Percentiles rank a stretch among this genome's conserved stretches.
Conservation (phyloP, 2,888 invertebrate species). For the Microchrysa polita region DNA sequence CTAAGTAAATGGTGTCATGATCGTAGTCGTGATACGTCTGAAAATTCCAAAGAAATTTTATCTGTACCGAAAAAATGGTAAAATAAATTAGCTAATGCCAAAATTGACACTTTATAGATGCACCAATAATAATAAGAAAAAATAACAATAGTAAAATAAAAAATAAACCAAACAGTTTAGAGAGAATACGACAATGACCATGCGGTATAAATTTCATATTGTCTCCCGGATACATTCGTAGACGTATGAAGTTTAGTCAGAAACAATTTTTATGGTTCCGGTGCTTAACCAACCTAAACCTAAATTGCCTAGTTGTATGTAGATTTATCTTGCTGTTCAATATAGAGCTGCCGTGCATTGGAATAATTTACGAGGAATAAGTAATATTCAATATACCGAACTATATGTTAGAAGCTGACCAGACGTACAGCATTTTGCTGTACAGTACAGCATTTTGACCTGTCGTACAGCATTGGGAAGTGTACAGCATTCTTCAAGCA, state of each 20-base stretch:
- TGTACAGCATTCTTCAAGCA: too few species aligned
- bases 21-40: background rate
- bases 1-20: constrained; percentile 8
- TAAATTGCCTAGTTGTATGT: constrained; percentile 8
- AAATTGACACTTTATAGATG: background rate
- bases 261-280: constrained; percentile 38
- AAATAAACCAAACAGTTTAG: too few species aligned
- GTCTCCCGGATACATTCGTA: constrained; percentile 38
- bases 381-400: too few species aligned
- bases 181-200: background rate
- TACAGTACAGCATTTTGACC: too few species aligned
- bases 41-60: background rate
- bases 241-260: background rate
- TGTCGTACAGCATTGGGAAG: too few species aligned
- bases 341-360: too few species aligned
- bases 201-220: background rate
- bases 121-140: background rate
- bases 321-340: too few species aligned
- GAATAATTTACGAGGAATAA: too few species aligned
- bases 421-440: too few species aligned
- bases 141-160: background rate
- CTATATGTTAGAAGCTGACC: too few species aligned
- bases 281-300: constrained; percentile 23
- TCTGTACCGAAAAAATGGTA: background rate
- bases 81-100: background rate